Base-by-base conservation (phyloP, 2,797 vertebrate genomes). In the Spatula clypeata region DNA sequence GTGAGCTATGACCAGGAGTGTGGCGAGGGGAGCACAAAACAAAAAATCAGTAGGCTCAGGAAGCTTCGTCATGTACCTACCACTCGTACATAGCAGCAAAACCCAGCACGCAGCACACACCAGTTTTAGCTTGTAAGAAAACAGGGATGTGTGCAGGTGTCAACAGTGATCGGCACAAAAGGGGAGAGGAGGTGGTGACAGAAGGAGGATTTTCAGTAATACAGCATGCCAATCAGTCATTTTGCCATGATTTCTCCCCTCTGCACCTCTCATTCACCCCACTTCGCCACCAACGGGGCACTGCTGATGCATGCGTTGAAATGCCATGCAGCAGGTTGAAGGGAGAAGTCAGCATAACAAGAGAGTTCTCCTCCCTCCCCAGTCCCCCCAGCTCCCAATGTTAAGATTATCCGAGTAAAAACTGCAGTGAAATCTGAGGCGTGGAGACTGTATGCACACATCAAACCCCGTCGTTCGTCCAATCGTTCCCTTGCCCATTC, bases 401-500 rank as follows among this genome's bases (percentile, higher is more conserved):
- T 80, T 96, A 73, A 45, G 51, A 87, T 45, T 86, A 86, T 82
- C 88, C 86, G 20, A 71, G 88, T 76, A 80, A 95, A 84, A 96
- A 74, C 44, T 49, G 90, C 91, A 91, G 86, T 94, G 94, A 95
- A 95, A 96, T 94, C 74, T 15, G 77, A 97, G 91, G 93, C 83
- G 42, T 79, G 81, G 92, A 94, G 74, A 75, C 93, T 96, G 74
- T 88, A 62, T 40, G 86, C 66, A 91, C 86, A 90, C 92, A 97
- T 96, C 97, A 96, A 96, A 96, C 94, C 73, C 90, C 88, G 90
- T 96, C 80, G 69, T 40, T 94, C 82, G 88, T 86, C 84, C 91
- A 96, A 92, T 92, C 96, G 57, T 88, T 94, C 86, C 42, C 31
- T 64, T 85, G 92, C 80, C 95, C 96, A 97, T 96, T 96, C 94